These are phyloP conservation scores for Pristionchus arcanus DNA, from an alignment of 2,888 invertebrate genomes.

Conservation along the genomic window DNA sequence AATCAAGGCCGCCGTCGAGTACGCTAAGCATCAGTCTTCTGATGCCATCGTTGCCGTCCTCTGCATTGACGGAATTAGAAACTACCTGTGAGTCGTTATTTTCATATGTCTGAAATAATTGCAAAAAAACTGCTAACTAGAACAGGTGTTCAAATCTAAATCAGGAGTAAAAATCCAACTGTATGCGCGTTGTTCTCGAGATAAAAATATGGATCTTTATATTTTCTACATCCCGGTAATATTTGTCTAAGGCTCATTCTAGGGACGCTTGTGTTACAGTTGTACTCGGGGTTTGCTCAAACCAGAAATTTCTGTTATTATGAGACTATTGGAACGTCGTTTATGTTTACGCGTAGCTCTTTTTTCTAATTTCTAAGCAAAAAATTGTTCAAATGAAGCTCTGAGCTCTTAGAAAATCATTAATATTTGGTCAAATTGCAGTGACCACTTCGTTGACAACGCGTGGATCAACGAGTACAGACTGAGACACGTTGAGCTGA, in stretches of 20 bases:
- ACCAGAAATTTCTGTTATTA: not conserved
- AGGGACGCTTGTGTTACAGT: not conserved
- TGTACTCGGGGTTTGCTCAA: not conserved
- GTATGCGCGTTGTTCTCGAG: no score
- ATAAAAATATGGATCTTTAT: no score
- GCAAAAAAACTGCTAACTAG: no score
- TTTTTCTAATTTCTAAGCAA: not conserved
- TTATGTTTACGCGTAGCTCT: not conserved
- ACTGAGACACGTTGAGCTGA: not conserved
- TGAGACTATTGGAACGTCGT: not conserved
- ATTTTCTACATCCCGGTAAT: not conserved
- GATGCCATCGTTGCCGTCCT: constrained; percentile 93
- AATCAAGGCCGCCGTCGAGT: constrained; percentile 52
- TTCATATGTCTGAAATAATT: not conserved
- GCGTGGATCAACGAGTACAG: constrained; percentile 64
- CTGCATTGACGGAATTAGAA: constrained; percentile 94
- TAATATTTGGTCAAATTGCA: constrained; percentile 56
- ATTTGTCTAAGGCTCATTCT: no score
- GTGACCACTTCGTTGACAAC: constrained; percentile 70
- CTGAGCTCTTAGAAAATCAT: no score
- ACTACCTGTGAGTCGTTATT: constrained; percentile 88
- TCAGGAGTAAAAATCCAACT: no score
- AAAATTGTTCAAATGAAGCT: not conserved
- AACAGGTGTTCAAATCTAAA: no score
- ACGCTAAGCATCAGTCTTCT: constrained; percentile 85